Conservation (phyloP, 1,140 invertebrate species). For the Bombus consobrinus region DNA sequence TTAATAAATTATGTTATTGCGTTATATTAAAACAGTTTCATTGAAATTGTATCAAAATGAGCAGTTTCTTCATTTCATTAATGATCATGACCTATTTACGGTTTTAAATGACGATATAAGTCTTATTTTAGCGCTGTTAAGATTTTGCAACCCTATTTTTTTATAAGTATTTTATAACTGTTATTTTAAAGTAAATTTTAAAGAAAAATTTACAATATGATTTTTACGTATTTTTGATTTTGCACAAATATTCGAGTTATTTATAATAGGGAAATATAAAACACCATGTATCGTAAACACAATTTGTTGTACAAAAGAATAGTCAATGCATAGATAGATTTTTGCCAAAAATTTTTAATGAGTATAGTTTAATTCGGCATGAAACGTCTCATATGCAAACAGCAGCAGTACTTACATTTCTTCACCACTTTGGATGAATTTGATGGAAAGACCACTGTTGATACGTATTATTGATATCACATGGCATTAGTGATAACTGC, state of each 20-base stretch:
- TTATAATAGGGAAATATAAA: not conserved
- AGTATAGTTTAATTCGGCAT: not conserved
- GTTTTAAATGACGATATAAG: not conserved
- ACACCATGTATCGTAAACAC: not conserved
- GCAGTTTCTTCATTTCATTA: not conserved
- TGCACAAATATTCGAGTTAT: not conserved
- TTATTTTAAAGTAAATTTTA: not conserved
- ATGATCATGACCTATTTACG: not conserved
- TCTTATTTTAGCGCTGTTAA: not conserved
- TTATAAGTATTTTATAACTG: not conserved
- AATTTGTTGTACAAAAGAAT: not conserved
- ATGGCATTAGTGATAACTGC: constrained; percentile 89
- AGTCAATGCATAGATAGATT: constrained; percentile 1
- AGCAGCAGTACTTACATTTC: constrained; percentile 28
- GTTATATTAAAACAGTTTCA: constrained; percentile 10
- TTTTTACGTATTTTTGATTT: not conserved
- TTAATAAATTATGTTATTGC: constrained; percentile 9
- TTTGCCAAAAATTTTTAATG: constrained; percentile 4
- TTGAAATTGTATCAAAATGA: not conserved
- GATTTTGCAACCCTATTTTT: not conserved
- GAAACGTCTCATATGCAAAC: not conserved
- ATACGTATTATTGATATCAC: constrained; percentile 93
- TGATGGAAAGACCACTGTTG: constrained; percentile 94
- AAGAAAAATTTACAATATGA: not conserved
- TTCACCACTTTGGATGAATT: constrained; percentile 88